These are phyloP conservation scores for Pseudorhombus dupliciocellatus DNA, from an alignment of 2,113 vertebrate genomes.

Conservation along the genomic window DNA sequence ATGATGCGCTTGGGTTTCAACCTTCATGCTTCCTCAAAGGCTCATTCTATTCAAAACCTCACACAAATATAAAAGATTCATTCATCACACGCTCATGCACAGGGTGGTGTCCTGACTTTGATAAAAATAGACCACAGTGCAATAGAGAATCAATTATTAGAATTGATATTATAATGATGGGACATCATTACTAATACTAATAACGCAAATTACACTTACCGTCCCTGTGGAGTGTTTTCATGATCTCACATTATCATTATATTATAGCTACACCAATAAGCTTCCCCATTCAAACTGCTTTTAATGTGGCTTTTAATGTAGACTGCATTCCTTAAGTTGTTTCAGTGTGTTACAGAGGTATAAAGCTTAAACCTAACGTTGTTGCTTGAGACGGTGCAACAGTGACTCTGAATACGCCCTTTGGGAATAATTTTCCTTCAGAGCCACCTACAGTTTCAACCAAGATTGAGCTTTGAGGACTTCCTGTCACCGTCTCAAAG, in stretches of 20 bases:
- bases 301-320: neutral
- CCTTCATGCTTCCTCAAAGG: neutral
- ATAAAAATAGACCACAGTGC: neutral
- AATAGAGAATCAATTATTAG: neutral
- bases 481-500: slow-evolving; percentile 75
- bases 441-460: slow-evolving; percentile 43
- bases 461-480: slow-evolving; percentile 64
- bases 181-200: neutral
- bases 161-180: neutral
- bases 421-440: slow-evolving; percentile 51
- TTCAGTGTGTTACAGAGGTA: too few species aligned
- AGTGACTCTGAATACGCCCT: slow-evolving; percentile 11
- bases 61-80: neutral
- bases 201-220: too few species aligned
- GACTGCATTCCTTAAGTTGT: neutral
- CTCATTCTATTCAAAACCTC: neutral
- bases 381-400: slow-evolving; percentile 15
- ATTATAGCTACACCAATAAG: neutral
- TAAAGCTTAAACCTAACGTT: slow-evolving; percentile 39
- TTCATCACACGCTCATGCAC: neutral
- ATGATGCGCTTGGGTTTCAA: neutral
- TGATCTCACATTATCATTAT: neutral
- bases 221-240: neutral
- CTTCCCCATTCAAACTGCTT: neutral
- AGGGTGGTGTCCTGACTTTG: neutral